Evolutionary conservation across 2,797 vertebrate genomes (phyloP), one percentile per base, ranked within the genome.

Genomic region (Pagetopsis macropterus): DNA sequence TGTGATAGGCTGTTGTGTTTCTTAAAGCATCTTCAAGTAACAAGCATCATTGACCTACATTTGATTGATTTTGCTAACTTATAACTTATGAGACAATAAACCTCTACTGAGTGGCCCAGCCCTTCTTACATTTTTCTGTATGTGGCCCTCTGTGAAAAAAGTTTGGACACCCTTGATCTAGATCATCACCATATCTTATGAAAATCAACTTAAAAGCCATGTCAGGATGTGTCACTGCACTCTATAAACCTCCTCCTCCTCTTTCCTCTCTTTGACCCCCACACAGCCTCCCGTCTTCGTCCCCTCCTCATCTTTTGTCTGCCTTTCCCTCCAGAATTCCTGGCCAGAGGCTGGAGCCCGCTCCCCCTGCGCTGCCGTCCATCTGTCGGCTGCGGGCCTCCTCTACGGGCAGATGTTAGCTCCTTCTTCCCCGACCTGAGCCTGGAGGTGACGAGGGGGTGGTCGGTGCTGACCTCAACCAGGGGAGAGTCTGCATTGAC

Each of bases 241-340:
- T 77, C 82, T 69, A 64, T 79, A 59, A 73, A 62, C 65, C 44
- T 83, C 75, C 70, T 65, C 63, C 81, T 76, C 10, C 75, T 61
- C 64, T 62, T 74, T 58, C 59, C 72, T 80, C 60, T 81, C 69
- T 87, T 70, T 75, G 52, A 85, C 83, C 84, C 75, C 78, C 75
- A 45, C 54, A 44, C 77, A 50, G 79, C 81, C 72, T 89, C 78
- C 70, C 37, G 23, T 77, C 76, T 55, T 72, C 46, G 9, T 71
- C 78, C 61, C 84, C 57, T 87, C 84, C 65, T 79, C 41, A 0
- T 75, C 86, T 83, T 92, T 92, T 91, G 90, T 91, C 87, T 84
- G 31, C 21, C 73, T 86, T 92, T 91, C 87, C 84, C 91, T 90
- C 84, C 87, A 92, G 88, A 90, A 89, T 85, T 89, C 83, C 64